Percentiles rank a stretch among this genome's conserved stretches.
These are phyloP conservation scores for Gnatocerus cornutus DNA, from an alignment of 2,888 invertebrate species.

Conservation along the genomic window DNA sequence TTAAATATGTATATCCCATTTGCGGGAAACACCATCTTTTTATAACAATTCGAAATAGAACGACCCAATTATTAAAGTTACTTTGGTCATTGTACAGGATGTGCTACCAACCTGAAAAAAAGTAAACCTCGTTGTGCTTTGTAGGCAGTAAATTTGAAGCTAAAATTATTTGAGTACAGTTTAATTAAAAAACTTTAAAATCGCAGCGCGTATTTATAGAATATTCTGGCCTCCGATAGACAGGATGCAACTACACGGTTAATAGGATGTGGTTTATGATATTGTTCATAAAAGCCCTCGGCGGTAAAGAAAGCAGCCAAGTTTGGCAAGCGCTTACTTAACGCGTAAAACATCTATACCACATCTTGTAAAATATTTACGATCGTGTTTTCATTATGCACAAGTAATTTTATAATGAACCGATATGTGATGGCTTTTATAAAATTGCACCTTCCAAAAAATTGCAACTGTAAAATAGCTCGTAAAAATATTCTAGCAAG, in stretches of 20 bases:
- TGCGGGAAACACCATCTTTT: too few species aligned
- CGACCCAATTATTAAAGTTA: too few species aligned
- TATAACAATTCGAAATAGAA: too few species aligned
- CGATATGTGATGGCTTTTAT: slow-evolving; percentile 53
- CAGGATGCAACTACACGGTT: slow-evolving; percentile 40
- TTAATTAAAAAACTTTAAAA: background rate
- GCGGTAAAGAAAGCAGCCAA: slow-evolving; percentile 44
- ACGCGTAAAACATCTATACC: slow-evolving; percentile 57
- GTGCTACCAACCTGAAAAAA: too few species aligned
- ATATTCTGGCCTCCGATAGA: slow-evolving; percentile 24
- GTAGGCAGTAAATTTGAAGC: too few species aligned
- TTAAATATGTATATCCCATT: too few species aligned
- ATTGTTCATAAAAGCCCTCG: slow-evolving; percentile 47
- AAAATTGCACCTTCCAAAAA: slow-evolving; percentile 21
- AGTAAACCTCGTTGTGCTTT: too few species aligned
- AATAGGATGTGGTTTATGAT: slow-evolving; percentile 50
- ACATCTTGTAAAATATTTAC: slow-evolving; percentile 59
- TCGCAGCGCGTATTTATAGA: slow-evolving; percentile 12
- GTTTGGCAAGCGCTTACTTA: slow-evolving; percentile 49
- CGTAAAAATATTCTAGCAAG: slow-evolving; percentile 6
- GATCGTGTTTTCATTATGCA: slow-evolving; percentile 58
- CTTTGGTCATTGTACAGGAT: too few species aligned
- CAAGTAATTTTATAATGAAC: slow-evolving; percentile 59
- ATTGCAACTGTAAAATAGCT: background rate
- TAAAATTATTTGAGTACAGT: background rate